Evolutionary conservation across 2,797 vertebrate species (phyloP), one percentile per base, ranked within the genome.

Genomic region (Ciconia nigra): DNA sequence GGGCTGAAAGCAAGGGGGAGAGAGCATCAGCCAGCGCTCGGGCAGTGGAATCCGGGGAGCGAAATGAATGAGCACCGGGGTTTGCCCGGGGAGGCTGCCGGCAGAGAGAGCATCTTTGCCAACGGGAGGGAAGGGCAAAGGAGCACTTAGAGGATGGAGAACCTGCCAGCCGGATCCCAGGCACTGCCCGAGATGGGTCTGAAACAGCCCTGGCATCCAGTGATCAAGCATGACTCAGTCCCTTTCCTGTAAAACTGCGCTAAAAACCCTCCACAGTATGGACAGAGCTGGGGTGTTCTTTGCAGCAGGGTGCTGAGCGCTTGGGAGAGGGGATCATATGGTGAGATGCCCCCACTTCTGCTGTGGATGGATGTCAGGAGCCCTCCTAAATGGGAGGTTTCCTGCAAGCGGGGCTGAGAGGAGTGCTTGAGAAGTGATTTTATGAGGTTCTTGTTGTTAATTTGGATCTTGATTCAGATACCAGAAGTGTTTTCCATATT

Each of bases 401-500:
- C 62, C 79, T 94, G 57, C 51, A 83, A 76, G 41, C 0, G 0
- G 59, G 67, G 25, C 80, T 67, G 76, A 76, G 63, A 85, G 61
- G 47, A 91, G 28, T 24, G 46, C 52, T 79, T 51, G 22, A 46
- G 51, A 79, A 88, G 66, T 70, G 71, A 62, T 65, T 91, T 92
- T 86, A 35, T 83, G 84, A 96, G 86, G 51, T 80, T 94, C 91
- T 90, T 85, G 78, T 51, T 85, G 89, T 95, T 96, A 96, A 91
- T 90, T 97, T 97, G 94, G 85, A 95, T 95, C 94, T 95, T 82
- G 92, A 95, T 93, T 94, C 85, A 85, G 87, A 91, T 95, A 92
- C 73, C 92, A 97, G 93, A 94, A 97, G 95, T 96, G 93, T 97
- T 97, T 96, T 96, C 93, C 95, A 84, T 93, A 87, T 95, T 96